phyloP scores from a whole-genome alignment of 92 coral and sea anemone species.

The Micromussa lordhowensis region DNA sequence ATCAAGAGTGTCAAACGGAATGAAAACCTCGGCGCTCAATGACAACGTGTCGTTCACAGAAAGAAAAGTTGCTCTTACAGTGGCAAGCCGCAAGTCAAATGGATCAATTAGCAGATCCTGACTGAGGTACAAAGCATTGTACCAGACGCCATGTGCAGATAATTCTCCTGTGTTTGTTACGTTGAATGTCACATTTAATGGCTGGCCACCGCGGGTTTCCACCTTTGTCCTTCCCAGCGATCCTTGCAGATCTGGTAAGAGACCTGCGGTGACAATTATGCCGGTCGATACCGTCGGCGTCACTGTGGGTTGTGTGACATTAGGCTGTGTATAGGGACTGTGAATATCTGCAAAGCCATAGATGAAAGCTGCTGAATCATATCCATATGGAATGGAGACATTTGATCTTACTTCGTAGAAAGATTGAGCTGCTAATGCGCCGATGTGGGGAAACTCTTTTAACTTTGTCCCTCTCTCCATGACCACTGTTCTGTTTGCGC shows the following conservation, averaged over 20 bases:
- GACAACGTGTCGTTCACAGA: constrained; percentile 45
- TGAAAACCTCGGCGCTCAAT: constrained; percentile 55
- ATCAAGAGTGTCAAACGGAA: constrained; percentile 79
- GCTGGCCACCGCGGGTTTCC: constrained; percentile 73
- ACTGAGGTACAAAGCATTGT: constrained; percentile 73
- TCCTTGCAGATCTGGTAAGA: constrained; percentile 75
- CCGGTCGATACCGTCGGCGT: constrained; percentile 16
- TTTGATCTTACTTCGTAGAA: constrained; percentile 44
- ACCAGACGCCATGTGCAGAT: constrained; percentile 55
- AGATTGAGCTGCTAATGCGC: constrained; percentile 56
- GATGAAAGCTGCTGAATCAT: constrained; percentile 40
- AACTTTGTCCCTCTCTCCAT: constrained; percentile 54
- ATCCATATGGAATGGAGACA: constrained; percentile 42
- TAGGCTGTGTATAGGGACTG: constrained; percentile 32
- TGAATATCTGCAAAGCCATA: constrained; percentile 67
- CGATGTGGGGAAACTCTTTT: constrained; percentile 57
- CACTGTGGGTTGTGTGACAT: constrained; percentile 31
- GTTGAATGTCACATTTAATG: constrained; percentile 58
- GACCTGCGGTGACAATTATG: constrained; percentile 44
- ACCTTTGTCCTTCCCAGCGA: constrained; percentile 42
- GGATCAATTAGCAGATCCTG: constrained; percentile 79
- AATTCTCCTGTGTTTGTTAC: constrained; percentile 68
- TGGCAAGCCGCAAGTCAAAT: constrained; percentile 68
- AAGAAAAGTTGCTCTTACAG: constrained; percentile 37
- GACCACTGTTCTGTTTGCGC: constrained; percentile 50